Evolutionary conservation across 2,888 invertebrate genomes (phyloP).

Genomic region (Tortricodes alternella): DNA sequence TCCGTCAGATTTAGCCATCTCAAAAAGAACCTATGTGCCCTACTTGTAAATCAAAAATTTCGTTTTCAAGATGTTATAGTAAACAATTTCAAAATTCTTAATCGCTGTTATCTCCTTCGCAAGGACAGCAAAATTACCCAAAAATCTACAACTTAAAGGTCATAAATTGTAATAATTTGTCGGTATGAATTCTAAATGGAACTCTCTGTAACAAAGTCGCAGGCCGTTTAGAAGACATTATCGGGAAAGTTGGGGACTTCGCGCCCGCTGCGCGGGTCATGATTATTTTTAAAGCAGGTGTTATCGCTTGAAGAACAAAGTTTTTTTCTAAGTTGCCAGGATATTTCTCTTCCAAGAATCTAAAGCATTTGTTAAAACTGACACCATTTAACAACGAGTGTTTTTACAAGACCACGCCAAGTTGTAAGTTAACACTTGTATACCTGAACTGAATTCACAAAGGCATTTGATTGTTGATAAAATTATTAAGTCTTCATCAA

Average conservation of each 20-base stretch:
- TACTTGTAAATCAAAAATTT: no score
- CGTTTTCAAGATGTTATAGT: background rate
- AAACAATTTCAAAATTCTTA: background rate
- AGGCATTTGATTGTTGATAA: no score
- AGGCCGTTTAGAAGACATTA: slow-evolving; percentile 17
- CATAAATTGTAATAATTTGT: background rate
- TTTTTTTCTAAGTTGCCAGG: slow-evolving; percentile 4
- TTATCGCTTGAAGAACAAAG: slow-evolving; percentile 11
- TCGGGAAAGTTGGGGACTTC: slow-evolving; percentile 12
- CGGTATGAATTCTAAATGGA: background rate
- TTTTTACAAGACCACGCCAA: background rate
- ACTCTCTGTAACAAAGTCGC: background rate
- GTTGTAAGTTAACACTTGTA: no score
- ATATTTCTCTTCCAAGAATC: slow-evolving; percentile 5
- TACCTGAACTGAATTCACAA: no score
- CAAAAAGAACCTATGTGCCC: no score
- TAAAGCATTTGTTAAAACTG: background rate
- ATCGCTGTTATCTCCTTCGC: background rate
- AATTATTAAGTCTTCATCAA: no score
- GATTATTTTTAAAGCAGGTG: slow-evolving; percentile 27
- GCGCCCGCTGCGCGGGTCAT: background rate
- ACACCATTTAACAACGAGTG: background rate
- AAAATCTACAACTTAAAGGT: background rate
- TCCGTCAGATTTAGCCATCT: no score
- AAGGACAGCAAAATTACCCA: background rate